Evolutionary conservation across 2,797 vertebrate genomes (phyloP), one percentile per base, ranked within the genome.

Genomic region (Fringilla coelebs): DNA sequence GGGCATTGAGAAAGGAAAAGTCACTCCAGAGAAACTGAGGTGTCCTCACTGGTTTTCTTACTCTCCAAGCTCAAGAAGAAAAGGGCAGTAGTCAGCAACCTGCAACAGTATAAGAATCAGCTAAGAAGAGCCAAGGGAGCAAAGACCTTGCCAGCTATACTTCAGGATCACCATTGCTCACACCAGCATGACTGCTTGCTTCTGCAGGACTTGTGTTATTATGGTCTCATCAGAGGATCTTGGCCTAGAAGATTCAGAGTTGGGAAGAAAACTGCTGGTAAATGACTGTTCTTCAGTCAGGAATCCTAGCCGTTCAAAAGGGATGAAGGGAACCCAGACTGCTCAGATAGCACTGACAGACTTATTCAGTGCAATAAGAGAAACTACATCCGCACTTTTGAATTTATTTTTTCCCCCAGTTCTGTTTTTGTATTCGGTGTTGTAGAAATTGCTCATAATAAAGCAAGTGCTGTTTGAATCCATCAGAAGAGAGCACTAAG

Each of bases 131-230:
- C 5, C 34, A 85, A 74, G 28, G 54, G 10, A 17, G 6, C 12
- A 61, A 76, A 34, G 57, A 60, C 29, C 13, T 72, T 76, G 60
- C 32, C 40, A 73, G 2, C 31, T 16, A 40, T 54, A 7, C n/a
- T 12, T 20, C 20, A 48, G 38, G 34, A 54, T 17, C 17, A 18
- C 10, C 0, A 0, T 6, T 80, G 18, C 41, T 48, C 51, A 43
- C 58, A 78, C 4, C 38, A 24, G 31, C 19, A 15, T 2, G 24
- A 41, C 10, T 5, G 3, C 26, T 80, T 41, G 11, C 32, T 74
- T 74, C 65, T 74, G 45, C 4, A 8, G 15, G 20, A 26, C 34
- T 45, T 74, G 41, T 28, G 13, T 48, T 71, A 45, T 36, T 57
- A 61, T 1, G 25, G 75, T 5, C 34, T 80, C 16, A 45, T 46